phyloP scores from a whole-genome alignment of 2,797 vertebrate species.

The Sebastes trivittatus region DNA sequence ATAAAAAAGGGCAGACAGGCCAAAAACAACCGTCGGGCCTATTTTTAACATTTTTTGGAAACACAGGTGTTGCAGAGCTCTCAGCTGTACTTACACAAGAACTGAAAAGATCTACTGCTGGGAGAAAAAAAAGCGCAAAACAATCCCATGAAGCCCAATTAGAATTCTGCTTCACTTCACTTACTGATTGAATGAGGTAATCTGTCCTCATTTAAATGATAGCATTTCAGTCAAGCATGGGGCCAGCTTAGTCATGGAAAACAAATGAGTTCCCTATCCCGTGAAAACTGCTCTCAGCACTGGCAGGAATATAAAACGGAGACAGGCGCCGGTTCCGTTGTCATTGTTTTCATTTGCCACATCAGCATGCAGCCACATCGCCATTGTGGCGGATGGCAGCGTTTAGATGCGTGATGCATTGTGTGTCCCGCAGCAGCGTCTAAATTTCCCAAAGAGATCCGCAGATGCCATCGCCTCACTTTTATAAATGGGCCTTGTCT shows the following conservation, averaged over 20 bases:
- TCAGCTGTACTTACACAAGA: constrained; percentile 40
- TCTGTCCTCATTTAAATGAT: constrained; percentile 79
- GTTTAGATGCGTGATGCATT: constrained; percentile 53
- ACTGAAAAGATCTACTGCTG: constrained; percentile 37
- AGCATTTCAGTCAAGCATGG: constrained; percentile 71
- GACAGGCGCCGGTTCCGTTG: constrained; percentile 32
- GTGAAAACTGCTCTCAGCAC: constrained; percentile 52
- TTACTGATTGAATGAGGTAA: constrained; percentile 79
- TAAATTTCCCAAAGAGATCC: constrained; percentile 58
- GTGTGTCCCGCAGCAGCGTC: constrained; percentile 50
- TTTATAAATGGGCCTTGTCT: constrained; percentile 75
- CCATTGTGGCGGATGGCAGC: constrained; percentile 42
- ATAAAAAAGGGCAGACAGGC: constrained; percentile 42
- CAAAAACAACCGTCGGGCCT: constrained; percentile 59
- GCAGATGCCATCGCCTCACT: constrained; percentile 51
- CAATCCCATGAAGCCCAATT: constrained; percentile 74
- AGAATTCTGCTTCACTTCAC: constrained; percentile 73
- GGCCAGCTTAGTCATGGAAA: constrained; percentile 74
- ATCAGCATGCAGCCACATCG: constrained; percentile 62
- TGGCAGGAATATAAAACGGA: constrained; percentile 58
- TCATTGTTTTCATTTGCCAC: constrained; percentile 62
- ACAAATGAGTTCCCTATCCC: constrained; percentile 69
- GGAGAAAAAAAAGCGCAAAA: neutral
- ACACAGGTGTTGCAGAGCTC: constrained; percentile 64
- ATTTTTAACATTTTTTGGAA: constrained; percentile 68